Base-by-base conservation (phyloP, 2,797 vertebrate species). In the Stomatorhinus walkeri region DNA sequence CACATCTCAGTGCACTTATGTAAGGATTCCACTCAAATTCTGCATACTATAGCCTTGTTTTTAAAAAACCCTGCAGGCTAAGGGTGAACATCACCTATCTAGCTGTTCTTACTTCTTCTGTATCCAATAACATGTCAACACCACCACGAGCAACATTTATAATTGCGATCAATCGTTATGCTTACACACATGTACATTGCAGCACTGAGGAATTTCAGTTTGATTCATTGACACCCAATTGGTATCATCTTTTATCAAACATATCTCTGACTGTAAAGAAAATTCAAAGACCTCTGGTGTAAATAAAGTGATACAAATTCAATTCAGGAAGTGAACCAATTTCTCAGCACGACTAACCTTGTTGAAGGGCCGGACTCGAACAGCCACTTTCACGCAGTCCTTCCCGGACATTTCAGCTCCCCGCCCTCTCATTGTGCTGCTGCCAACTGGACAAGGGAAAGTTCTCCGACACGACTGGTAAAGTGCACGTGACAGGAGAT, bases 341-440 rank as follows among this genome's bases (percentile, higher is more conserved):
- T 51, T 51, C 43, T 24, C 48, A 64, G 24, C 40, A 61, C 32
- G 51, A 96, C 96, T 95, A 90, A 97, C 96, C 96, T 97, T 97
- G 92, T 94, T 96, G 91, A 97, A 97, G 10, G 96, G 96, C 87
- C 96, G 94, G 84, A 97, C 96, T 28, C 95, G 91, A 51, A 97
- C 95, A 1, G 96, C 96, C 89, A 97, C 96, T 92, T 94, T 96
- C 89, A 97, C 95, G 12, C 96, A 94, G 94, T 97, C 97, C 86
- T 92, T 91, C 88, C 91, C 76, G 54, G 94, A 94, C 94, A 93
- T 94, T 49, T 94, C 92, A 88, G 90, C 91, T 87, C 89, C 92
- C 87, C 90, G 93, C 24, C 91, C 91, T 56, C 91, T 92, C 90
- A 91, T 92, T 10, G n/a, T 90, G 89, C 89, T 76, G 91, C 90